Percentiles rank a stretch among this genome's conserved stretches.
These are phyloP conservation scores for Poecilobothrus nobilitatus DNA, from an alignment of 2,888 invertebrate genomes.

Conservation along the genomic window DNA sequence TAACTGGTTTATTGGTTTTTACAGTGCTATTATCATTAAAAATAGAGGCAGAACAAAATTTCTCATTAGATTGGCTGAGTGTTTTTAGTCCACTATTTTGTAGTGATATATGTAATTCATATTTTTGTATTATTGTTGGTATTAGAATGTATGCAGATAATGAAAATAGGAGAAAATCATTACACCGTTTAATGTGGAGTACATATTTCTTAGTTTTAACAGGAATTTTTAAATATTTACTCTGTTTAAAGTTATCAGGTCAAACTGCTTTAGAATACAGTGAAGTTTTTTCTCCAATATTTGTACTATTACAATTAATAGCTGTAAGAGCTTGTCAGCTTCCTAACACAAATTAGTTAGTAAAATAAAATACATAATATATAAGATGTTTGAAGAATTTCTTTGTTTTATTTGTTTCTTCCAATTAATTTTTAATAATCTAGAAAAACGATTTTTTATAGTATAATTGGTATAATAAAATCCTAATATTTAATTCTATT, in stretches of 20 bases:
- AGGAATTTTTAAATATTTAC: conserved; percentile 82
- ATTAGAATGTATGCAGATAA: conserved; percentile 82
- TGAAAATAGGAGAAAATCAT: conserved; percentile 63
- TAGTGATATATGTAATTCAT: conserved; percentile 85
- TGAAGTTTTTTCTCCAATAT: conserved; percentile 86
- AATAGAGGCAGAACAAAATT: conserved; percentile 51
- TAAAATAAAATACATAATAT: background rate
- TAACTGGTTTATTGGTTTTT: conserved; percentile 74
- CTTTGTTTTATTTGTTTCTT: background rate
- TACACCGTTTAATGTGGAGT: conserved; percentile 75
- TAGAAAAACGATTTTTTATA: no score
- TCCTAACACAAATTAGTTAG: background rate
- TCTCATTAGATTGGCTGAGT: conserved; percentile 71
- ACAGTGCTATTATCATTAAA: conserved; percentile 74
- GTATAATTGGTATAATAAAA: background rate
- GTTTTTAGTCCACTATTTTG: conserved; percentile 87
- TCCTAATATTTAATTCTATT: background rate
- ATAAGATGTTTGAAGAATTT: background rate
- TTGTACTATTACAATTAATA: conserved; percentile 79
- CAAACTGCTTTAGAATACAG: conserved; percentile 77
- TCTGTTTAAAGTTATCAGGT: conserved; percentile 79
- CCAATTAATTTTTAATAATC: background rate
- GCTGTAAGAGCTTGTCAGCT: conserved; percentile 89
- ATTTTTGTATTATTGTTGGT: conserved; percentile 91
- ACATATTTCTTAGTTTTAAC: conserved; percentile 71